These are phyloP conservation scores for Orycteropus afer DNA, from an alignment of 2,113 vertebrate genomes.

Conservation along the genomic window DNA sequence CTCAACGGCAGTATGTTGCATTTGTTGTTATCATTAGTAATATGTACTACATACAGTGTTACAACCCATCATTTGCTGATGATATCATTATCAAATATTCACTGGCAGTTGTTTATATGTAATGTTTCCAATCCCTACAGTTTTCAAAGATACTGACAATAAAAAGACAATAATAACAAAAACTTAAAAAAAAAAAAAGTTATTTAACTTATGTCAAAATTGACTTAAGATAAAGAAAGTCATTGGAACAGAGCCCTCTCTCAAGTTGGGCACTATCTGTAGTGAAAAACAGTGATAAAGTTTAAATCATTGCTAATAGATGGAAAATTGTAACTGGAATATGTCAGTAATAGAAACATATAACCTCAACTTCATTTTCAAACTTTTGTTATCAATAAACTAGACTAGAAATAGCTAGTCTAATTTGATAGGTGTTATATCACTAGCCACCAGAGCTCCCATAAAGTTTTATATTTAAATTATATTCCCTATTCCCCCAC, in stretches of 20 bases:
- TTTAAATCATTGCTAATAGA: background rate
- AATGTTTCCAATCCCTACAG: background rate
- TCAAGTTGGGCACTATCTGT: background rate
- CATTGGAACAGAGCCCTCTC: background rate
- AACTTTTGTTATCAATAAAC: background rate
- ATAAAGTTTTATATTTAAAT: conserved; percentile 4
- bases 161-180: background rate
- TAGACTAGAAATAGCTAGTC: background rate
- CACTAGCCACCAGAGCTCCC: background rate
- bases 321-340: background rate
- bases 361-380: background rate
- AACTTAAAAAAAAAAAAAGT: background rate
- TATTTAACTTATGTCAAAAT: background rate
- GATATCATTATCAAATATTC: background rate
- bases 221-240: background rate
- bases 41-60: background rate
- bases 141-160: background rate
- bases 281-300: background rate
- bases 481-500: conserved; percentile 14
- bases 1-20: too few species aligned
- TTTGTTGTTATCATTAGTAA: background rate
- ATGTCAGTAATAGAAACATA: background rate
- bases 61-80: background rate
- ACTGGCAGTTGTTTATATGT: background rate
- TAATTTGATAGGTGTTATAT: background rate